Percentiles rank a stretch among this genome's conserved stretches.
Evolutionary conservation across 2,888 invertebrate species (phyloP).

Genomic region (Pammene fasciana): DNA sequence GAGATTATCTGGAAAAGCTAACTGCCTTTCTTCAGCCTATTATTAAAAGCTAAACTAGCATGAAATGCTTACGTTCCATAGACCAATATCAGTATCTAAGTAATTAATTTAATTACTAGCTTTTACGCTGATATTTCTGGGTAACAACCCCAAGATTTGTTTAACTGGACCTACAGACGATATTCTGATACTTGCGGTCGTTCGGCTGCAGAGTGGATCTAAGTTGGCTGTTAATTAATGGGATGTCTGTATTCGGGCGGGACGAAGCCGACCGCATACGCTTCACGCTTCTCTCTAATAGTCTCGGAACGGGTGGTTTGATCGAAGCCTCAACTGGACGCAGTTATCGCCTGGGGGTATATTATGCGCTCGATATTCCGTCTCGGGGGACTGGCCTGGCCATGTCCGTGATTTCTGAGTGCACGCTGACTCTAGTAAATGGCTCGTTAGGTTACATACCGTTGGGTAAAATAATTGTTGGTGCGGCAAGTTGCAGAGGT

Average conservation of each 20-base stretch:
- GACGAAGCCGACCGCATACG: conserved; percentile 40
- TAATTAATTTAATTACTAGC: no score
- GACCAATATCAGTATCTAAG: not conserved
- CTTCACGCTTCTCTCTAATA: conserved; percentile 37
- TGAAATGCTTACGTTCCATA: no score
- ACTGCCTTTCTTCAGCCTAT: no score
- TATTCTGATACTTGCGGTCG: conserved; percentile 37
- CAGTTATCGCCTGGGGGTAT: conserved; percentile 45
- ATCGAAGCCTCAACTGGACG: conserved; percentile 43
- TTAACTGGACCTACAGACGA: not conserved
- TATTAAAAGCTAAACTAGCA: no score
- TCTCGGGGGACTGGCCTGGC: conserved; percentile 40
- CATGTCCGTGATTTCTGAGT: conserved; percentile 43
- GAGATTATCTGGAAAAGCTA: no score
- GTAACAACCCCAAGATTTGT: not conserved
- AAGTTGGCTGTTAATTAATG: conserved; percentile 62
- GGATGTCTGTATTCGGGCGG: conserved; percentile 55
- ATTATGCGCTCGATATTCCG: conserved; percentile 44
- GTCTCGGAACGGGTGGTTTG: conserved; percentile 40
- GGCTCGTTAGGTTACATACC: conserved; percentile 30
- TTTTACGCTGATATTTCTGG: not conserved
- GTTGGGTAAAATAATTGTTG: conserved; percentile 22
- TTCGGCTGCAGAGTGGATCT: conserved; percentile 37
- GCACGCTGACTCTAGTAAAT: conserved; percentile 33
- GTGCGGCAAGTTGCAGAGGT: not conserved